Evolutionary conservation across 2,797 vertebrate genomes (phyloP), one percentile per base, ranked within the genome.

Genomic region (Meriones psammophilus): DNA sequence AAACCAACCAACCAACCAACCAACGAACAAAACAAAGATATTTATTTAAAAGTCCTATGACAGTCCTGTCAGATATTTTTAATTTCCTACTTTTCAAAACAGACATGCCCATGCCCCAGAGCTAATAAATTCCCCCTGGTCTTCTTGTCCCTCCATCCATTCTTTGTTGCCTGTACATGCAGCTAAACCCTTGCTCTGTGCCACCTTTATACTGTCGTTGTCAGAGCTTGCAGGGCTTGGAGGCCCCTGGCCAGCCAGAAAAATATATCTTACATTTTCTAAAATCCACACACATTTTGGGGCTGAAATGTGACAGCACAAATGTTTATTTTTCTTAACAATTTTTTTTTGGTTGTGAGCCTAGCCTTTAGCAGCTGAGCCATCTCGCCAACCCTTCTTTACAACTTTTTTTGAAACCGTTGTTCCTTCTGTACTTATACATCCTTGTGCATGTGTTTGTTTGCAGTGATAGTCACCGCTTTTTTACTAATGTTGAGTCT

Each of bases 401-500:
- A 14, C 33, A 71, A 66, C 56, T 58, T 58, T 54, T n/a, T 64
- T 88, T 42, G 92, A 64, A 89, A 3, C 6, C 22, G 73, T 92
- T 71, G 17, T 60, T 88, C 74, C n/a, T 50, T n/a, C 69, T 50
- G 8, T 58, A 28, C 46, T 78, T 36, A 14, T 79, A 90, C 7
- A 84, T 60, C 66, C 15, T 8, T 94, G 33, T n/a, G 14, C 71
- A 62, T 94, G 78, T 83, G 39, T 76, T 50, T 91, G 89, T 60
- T 76, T 95, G 22, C n/a, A 18, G 30, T 36, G 6, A 85, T 42
- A 79, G 14, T 68, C 8, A 58, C 18, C 36, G 64, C 36, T 30
- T 36, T 93, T 85, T 58, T 56, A 46, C 60, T 60, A 60, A 96
- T 73, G 79, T 80, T 93, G 30, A 89, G 80, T 22, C 2, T 46